phyloP scores from a whole-genome alignment of 30 jellyfish, hydroid and myxozoan species.

The Calvadosia cruxmelitensis region DNA sequence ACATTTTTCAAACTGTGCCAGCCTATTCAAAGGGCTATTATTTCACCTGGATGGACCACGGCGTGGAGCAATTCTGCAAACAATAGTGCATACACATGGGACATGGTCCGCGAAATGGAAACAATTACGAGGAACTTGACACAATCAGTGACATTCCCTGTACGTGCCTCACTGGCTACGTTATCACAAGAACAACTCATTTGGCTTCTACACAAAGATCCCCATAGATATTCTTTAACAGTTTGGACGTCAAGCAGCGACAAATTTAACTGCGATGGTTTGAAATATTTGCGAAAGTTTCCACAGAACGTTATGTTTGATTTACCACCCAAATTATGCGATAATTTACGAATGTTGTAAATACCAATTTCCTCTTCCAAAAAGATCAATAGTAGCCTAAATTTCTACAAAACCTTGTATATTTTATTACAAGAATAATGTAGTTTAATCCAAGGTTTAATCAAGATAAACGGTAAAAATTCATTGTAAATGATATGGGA shows the following conservation, averaged over 20 bases:
- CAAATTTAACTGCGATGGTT: slow-evolving; percentile 22
- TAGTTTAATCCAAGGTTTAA: too few species aligned
- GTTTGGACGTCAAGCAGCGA: slow-evolving; percentile 76
- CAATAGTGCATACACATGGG: slow-evolving; percentile 64
- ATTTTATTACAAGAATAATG: too few species aligned
- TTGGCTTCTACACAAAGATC: slow-evolving; percentile 39
- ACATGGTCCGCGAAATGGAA: slow-evolving; percentile 61
- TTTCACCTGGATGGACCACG: slow-evolving; percentile 97
- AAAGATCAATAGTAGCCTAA: too few species aligned
- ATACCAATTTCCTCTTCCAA: too few species aligned
- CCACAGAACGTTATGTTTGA: slow-evolving; percentile 53
- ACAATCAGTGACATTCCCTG: slow-evolving; percentile 71
- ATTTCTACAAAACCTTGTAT: too few species aligned
- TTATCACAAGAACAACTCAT: slow-evolving; percentile 42
- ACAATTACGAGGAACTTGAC: slow-evolving; percentile 8
- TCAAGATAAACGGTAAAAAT: too few species aligned
- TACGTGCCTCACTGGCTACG: slow-evolving; percentile 75
- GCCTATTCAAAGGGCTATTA: slow-evolving; percentile 1
- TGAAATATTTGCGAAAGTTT: slow-evolving; percentile 35
- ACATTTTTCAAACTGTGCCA: slow-evolving; percentile 22
- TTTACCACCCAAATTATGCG: slow-evolving; percentile 54
- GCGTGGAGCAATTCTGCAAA: neutral
- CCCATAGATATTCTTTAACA: slow-evolving; percentile 38
- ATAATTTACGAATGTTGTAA: too few species aligned
- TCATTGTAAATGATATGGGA: too few species aligned